phyloP scores from a whole-genome alignment of 2,113 vertebrate species.

The Illadopsis cleaveri region DNA sequence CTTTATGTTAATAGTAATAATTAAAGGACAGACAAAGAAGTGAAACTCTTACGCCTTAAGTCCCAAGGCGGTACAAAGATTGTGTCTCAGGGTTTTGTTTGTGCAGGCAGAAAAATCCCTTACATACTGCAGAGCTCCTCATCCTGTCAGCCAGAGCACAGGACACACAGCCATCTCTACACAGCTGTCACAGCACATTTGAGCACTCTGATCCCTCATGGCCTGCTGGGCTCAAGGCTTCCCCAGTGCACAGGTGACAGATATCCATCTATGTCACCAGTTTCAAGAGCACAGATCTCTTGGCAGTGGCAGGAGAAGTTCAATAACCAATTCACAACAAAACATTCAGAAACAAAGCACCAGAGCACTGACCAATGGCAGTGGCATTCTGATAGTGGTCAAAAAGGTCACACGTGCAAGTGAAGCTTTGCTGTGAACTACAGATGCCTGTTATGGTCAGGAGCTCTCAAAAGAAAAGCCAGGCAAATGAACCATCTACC shows the following conservation, averaged over 20 bases:
- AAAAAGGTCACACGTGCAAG: background rate
- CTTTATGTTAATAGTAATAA: background rate
- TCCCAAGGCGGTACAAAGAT: background rate
- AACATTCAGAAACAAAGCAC: background rate
- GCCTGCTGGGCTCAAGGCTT: background rate
- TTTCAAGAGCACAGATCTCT: background rate
- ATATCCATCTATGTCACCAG: background rate
- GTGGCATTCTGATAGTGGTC: rapidly evolving
- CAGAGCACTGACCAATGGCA: background rate
- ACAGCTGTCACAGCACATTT: background rate
- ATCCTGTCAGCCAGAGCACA: background rate
- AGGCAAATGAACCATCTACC: background rate
- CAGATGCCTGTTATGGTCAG: background rate
- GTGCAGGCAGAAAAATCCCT: background rate
- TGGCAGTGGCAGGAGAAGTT: background rate
- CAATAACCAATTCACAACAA: background rate
- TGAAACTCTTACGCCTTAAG: background rate
- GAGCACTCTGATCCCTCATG: background rate
- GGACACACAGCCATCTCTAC: background rate
- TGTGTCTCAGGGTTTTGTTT: background rate
- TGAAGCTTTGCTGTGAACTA: background rate
- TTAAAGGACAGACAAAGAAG: background rate
- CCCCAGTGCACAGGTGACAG: background rate
- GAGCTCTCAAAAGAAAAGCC: background rate
- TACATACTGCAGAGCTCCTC: background rate